phyloP scores from a whole-genome alignment of 2,888 invertebrate genomes.

The Tuta absoluta region DNA sequence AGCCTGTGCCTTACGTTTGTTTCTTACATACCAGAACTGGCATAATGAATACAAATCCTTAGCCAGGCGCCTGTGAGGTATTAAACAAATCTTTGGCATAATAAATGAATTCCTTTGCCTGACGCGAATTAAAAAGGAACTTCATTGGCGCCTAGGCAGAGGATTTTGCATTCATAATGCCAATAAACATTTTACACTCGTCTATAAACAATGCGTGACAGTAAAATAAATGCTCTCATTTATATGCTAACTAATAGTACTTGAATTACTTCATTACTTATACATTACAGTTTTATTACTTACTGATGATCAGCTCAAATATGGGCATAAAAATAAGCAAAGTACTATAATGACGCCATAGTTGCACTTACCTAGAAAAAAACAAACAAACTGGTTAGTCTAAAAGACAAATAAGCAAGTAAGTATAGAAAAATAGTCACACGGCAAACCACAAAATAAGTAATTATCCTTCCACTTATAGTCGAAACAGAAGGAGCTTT shows the following conservation, averaged over 20 bases:
- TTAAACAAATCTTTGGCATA: background rate
- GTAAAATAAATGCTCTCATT: constrained; percentile 5
- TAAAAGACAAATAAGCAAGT: background rate
- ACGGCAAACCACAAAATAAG: background rate
- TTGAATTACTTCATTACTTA: background rate
- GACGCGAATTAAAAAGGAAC: background rate
- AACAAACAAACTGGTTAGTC: background rate
- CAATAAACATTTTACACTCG: background rate
- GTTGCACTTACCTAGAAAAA: constrained; percentile 15
- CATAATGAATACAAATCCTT: background rate
- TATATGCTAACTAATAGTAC: background rate
- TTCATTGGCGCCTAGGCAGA: too few species aligned
- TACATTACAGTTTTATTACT: background rate
- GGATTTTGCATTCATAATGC: background rate
- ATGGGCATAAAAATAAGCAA: background rate
- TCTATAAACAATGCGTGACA: constrained; percentile 9
- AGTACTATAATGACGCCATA: background rate
- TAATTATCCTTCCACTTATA: too few species aligned
- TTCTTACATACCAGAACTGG: constrained; percentile 10
- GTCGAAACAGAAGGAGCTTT: too few species aligned
- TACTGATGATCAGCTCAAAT: background rate
- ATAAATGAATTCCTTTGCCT: background rate
- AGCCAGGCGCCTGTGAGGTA: constrained; percentile 5
- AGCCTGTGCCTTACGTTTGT: constrained; percentile 36
- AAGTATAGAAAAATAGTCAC: background rate